Conservation (phyloP, 2,797 vertebrate species). For the Leptodactylus fallax region DNA sequence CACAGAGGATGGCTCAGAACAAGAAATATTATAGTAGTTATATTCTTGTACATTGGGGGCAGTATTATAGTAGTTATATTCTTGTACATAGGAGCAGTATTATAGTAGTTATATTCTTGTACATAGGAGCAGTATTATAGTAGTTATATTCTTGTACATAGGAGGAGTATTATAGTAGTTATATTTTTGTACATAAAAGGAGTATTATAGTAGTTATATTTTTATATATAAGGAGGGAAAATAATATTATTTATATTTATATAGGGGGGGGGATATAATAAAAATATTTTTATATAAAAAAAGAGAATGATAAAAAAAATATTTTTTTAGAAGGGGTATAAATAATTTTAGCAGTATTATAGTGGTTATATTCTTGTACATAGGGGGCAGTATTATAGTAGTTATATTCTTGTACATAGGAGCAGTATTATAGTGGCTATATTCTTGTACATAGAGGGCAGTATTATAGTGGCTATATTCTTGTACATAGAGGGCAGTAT, state of each 20-base stretch:
- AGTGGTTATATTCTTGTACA: background rate
- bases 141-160: background rate
- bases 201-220: conserved; percentile 11
- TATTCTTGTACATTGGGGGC: background rate
- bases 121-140: background rate
- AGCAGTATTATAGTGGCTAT: conserved; percentile 10
- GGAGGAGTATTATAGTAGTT: background rate
- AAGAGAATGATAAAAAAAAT: too few relatives aligned
- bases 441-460: conserved; percentile 4
- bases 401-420: conserved; percentile 10
- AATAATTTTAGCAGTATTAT: too few relatives aligned
- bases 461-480: conserved; percentile 8
- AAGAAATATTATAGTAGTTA: background rate
- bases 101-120: conserved; percentile 5
- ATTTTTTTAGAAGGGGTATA: too few relatives aligned
- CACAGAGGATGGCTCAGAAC: too few relatives aligned
- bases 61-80: too few relatives aligned
- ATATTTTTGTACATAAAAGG: background rate
- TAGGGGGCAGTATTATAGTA: background rate
- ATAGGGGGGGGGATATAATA: background rate
- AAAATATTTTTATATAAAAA: background rate
- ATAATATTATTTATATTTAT: background rate
- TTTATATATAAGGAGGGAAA: background rate
- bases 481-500: background rate
- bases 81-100: background rate